A percentile compares a stretch with the other conserved stretches of the same genome.
Evolutionary conservation across 2,888 invertebrate species (phyloP).

Genomic region (Xanthorhoe designata): DNA sequence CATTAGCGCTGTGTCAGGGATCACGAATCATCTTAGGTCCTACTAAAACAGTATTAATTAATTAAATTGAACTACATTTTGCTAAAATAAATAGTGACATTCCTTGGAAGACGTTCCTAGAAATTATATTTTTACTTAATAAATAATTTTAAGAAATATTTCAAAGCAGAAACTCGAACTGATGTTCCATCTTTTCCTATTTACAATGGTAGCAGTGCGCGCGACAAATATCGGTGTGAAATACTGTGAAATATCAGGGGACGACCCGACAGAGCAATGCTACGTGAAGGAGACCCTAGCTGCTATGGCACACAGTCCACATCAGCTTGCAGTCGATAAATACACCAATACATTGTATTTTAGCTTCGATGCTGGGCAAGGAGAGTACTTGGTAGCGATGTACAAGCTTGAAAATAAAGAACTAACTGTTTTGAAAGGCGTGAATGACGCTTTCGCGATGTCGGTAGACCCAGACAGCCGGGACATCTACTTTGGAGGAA

Average conservation of each 20-base stretch:
- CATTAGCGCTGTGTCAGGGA: constrained; percentile 6
- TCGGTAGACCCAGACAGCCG: constrained; percentile 53
- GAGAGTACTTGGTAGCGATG: constrained; percentile 68
- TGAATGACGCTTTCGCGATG: constrained; percentile 75
- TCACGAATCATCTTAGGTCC: background rate
- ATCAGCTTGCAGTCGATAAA: constrained; percentile 70
- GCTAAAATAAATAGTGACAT: background rate
- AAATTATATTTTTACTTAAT: background rate
- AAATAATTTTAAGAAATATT: background rate
- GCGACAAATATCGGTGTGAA: constrained; percentile 42
- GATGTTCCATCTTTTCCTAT: constrained; percentile 29
- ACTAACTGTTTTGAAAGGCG: constrained; percentile 66
- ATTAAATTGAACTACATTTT: background rate
- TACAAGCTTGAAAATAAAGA: constrained; percentile 62
- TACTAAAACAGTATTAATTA: background rate
- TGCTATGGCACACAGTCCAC: constrained; percentile 66
- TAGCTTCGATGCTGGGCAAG: constrained; percentile 72
- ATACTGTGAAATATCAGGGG: constrained; percentile 59
- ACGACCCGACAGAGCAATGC: constrained; percentile 59
- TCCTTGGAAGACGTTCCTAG: background rate
- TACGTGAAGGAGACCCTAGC: constrained; percentile 66
- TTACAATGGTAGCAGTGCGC: constrained; percentile 33
- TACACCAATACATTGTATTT: constrained; percentile 67
- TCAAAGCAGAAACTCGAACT: constrained; percentile 11
- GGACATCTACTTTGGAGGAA: constrained; percentile 74